Evolutionary conservation across 2,797 vertebrate species (phyloP).

Genomic region (Pelochelys cantorii): DNA sequence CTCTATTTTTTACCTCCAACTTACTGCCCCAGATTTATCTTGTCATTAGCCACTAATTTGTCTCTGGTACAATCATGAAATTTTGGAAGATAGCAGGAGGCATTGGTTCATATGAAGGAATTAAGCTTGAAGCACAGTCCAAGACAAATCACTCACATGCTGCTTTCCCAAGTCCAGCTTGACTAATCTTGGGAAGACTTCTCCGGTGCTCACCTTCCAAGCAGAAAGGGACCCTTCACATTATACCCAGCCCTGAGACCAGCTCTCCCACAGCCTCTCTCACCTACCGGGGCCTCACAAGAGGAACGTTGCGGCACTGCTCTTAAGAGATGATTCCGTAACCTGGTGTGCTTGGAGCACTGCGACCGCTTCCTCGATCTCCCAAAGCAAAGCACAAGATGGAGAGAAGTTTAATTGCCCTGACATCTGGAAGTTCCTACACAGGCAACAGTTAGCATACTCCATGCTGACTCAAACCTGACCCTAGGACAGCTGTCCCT

Average conservation of each 20-base stretch:
- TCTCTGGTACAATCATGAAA: neutral
- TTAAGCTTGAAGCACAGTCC: neutral
- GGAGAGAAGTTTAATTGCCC: neutral
- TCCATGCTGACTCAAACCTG: fast-evolving
- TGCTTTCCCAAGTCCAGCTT: neutral
- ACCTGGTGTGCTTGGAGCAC: slow-evolving; percentile 93
- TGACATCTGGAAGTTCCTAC: fast-evolving
- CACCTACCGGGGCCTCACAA: slow-evolving; percentile 65
- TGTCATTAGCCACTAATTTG: neutral
- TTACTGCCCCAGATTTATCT: fast-evolving
- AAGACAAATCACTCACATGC: neutral
- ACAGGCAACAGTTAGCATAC: neutral
- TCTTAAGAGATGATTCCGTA: slow-evolving; percentile 80
- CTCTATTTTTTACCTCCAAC: neutral
- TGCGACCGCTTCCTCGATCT: slow-evolving; percentile 94
- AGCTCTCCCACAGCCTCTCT: fast-evolving
- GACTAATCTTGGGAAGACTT: neutral
- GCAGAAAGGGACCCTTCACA: neutral
- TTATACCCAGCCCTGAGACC: fast-evolving
- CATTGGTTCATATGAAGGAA: neutral
- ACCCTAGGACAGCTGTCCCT: neutral
- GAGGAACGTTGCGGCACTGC: neutral
- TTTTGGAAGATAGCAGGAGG: neutral
- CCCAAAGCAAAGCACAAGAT: neutral
- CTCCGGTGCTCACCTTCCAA: neutral